Evolutionary conservation across 2,888 invertebrate species (phyloP).

Genomic region (Calliopum simillimum): DNA sequence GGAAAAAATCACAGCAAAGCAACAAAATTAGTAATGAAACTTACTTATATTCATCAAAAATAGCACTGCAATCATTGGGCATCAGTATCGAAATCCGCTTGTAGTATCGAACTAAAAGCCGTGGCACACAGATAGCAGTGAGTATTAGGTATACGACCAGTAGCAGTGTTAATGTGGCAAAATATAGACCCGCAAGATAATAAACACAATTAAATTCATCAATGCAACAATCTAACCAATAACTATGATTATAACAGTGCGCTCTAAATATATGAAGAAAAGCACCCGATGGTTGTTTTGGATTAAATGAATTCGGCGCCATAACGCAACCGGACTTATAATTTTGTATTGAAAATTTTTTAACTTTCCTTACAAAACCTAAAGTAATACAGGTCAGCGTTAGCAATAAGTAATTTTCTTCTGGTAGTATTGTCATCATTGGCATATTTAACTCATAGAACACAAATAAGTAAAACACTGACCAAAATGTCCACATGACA

Average conservation of each 20-base stretch:
- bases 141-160: constrained; percentile 84
- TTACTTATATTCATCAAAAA: constrained; percentile 75
- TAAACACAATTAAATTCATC: constrained; percentile 81
- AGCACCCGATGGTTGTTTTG: no score
- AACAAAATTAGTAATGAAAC: no score
- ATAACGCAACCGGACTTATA: constrained; percentile 38
- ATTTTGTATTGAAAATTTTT: constrained; percentile 46
- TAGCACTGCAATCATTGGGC: constrained; percentile 86
- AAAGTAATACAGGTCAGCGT: constrained; percentile 47
- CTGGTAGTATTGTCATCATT: constrained; percentile 75
- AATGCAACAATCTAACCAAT: constrained; percentile 87
- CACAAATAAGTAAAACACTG: constrained; percentile 73
- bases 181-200: constrained; percentile 76
- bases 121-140: constrained; percentile 65
- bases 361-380: no score
- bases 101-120: constrained; percentile 74
- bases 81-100: constrained; percentile 71
- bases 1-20: no score
- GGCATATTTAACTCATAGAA: constrained; percentile 80
- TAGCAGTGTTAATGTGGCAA: constrained; percentile 75
- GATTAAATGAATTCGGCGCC: neutral
- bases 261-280: neutral
- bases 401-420: constrained; percentile 73
- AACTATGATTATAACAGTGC: constrained; percentile 79
- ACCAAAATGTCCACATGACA: constrained; percentile 78